Evolutionary conservation across 2,797 vertebrate species (phyloP), one percentile per base, ranked within the genome.

Genomic region (Myiotriccus ornatus): DNA sequence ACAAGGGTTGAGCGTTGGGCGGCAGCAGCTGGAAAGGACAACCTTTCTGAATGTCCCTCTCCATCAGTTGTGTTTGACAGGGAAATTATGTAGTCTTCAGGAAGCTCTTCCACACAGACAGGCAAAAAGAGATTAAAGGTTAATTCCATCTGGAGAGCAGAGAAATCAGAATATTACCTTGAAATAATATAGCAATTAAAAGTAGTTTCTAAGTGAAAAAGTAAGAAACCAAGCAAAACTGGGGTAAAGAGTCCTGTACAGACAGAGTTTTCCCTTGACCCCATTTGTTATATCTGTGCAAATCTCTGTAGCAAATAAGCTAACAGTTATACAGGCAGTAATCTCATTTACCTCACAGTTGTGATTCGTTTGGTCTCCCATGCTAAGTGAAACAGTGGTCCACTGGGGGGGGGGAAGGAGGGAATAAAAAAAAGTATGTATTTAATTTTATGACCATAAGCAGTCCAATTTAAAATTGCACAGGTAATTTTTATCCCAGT

Each of bases 341-440:
- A 92, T 92, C 87, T 89, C 55, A 44, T 94, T 94, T 94, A 88
- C 89, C 60, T 94, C 87, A 39, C 53, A 50, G 79, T 69, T 34
- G 6, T 84, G 78, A 89, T 85, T 89, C 62, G 32, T 78, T 78
- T 1, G 0, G 90, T 84, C 68, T 80, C 46, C 10, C 10, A 20
- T 41, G 32, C 37, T 52, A 87, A 91, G 35, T 55, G 60, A 53
- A 89, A 62, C 32, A 55, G 49, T 59, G 28, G 27, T 64, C 68
- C 2, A 4, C 55, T 44, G 30, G 11, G 10, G 41, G 7, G 39
- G 22, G 14, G 41, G 11, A 21, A 39, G 24, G 24, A 25, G 47
- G 35, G 8, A 60, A 41, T 39, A 39, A 28, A 30, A 9, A 9
- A 20, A 44, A 44, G 32, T 18, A 21, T 44, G 5, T 71, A n/a